Percentiles rank a stretch among this genome's conserved stretches.
phyloP scores from a whole-genome alignment of 1,140 invertebrate genomes.

The Trialeurodes vaporariorum region DNA sequence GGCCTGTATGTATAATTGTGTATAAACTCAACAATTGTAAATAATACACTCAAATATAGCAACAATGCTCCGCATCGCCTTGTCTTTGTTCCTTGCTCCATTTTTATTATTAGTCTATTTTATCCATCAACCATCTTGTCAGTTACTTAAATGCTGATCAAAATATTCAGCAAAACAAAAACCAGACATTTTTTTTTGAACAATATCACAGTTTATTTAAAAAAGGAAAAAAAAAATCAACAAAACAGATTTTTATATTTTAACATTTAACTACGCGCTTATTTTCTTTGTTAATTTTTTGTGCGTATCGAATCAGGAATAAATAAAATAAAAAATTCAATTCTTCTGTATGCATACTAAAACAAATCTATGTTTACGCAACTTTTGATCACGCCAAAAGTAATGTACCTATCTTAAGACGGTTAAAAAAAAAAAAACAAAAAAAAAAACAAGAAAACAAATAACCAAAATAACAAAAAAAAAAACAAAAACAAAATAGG shows the following conservation, averaged over 20 bases:
- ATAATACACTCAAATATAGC: no score
- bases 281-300: neutral
- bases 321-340: neutral
- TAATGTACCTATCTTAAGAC: no score
- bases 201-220: conserved; percentile 1
- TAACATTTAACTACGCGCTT: neutral
- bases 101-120: no score
- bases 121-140: no score
- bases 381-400: no score
- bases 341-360: neutral
- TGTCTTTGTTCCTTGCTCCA: no score
- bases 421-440: neutral
- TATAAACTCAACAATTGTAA: no score
- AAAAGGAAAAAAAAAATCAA: neutral
- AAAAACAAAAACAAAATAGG: neutral
- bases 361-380: neutral
- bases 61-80: no score
- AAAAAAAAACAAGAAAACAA: neutral
- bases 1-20: no score
- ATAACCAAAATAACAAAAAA: neutral
- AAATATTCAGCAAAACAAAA: no score
- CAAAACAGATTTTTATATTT: neutral
- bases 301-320: neutral
- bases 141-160: no score
- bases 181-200: neutral